Base-by-base conservation (phyloP, 2,113 vertebrate genomes). In the human (Homo sapiens) region DNA sequence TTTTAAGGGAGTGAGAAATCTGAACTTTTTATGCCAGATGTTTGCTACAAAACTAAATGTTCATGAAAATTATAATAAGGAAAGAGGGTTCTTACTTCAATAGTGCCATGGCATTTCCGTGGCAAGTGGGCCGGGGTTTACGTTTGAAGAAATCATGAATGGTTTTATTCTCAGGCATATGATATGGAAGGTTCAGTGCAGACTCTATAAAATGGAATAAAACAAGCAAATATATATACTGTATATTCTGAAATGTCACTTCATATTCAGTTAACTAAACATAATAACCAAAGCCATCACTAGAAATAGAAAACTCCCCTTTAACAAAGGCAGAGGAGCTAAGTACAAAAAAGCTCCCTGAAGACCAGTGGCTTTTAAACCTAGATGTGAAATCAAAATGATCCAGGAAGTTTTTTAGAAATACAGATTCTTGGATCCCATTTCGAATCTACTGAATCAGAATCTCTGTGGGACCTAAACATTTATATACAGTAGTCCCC, bases 81-180 rank as follows among this genome's bases (percentile, higher is more conserved):
- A 97, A 88, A 90, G 80, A 43, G 45, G n/a, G 17, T 52, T 96
- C 98, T 99, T 99, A 99, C 99, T 99, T 99, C 45, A 99, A 96
- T 85, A 99, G 87, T 0, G 99, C 98, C 99, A 99, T 99, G 95
- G 99, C 99, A 55, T 98, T 99, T 97, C 99, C 99, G 50, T 99
- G 98, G 48, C 99, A 99, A 17, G 97, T 94, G 8, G 99, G 99
- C 38, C 99, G 98, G 97, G 98, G 97, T 96, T 99, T 99, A 89
- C 98, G 97, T 98, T 98, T 99, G 98, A 98, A 99, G 98, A 99
- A 99, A 91, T 99, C 99, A 4, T 99, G 99, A 75, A 99, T 97
- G 64, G 98, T 99, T 98, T 99, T 99, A 93, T 99, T 99, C 90
- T 99, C 99, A 38, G 99, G 99, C 94, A 99, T 94, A 20, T 99